phyloP scores from a whole-genome alignment of 2,797 vertebrate genomes.

The Hydrolagus colliei region DNA sequence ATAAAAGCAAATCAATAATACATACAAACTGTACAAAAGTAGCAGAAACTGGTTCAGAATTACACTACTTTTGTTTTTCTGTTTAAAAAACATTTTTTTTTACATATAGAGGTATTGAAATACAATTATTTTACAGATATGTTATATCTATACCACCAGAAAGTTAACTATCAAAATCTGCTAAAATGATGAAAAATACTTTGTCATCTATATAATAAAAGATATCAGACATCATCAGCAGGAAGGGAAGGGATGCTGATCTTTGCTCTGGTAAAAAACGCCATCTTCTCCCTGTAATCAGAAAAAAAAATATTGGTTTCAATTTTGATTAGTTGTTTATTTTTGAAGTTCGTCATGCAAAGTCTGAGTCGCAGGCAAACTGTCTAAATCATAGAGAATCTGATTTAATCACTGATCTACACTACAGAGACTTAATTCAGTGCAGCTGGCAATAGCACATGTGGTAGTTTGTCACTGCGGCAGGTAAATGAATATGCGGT shows the following conservation, averaged over 20 bases:
- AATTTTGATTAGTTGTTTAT: not conserved
- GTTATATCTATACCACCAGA: slow-evolving; percentile 39
- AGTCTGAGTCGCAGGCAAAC: too few species aligned
- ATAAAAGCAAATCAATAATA: slow-evolving; percentile 42
- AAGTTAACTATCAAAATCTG: slow-evolving; percentile 46
- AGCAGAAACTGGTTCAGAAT: slow-evolving; percentile 47
- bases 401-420: too few species aligned
- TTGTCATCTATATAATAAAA: slow-evolving; percentile 35
- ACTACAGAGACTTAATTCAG: too few species aligned
- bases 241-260: slow-evolving; percentile 69
- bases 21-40: slow-evolving; percentile 54
- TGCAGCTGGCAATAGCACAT: too few species aligned
- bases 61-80: slow-evolving; percentile 52
- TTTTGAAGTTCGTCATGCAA: too few species aligned
- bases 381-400: too few species aligned
- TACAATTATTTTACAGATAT: slow-evolving; percentile 55
- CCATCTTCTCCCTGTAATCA: slow-evolving; percentile 67
- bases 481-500: too few species aligned
- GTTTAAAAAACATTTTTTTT: slow-evolving; percentile 36
- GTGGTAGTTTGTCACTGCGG: too few species aligned
- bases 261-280: slow-evolving; percentile 72
- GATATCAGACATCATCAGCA: slow-evolving; percentile 65
- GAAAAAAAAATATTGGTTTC: slow-evolving; percentile 30
- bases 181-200: slow-evolving; percentile 47
- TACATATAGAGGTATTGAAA: slow-evolving; percentile 45